phyloP scores from a whole-genome alignment of 2,797 vertebrate species.

The Rhincodon typus region DNA sequence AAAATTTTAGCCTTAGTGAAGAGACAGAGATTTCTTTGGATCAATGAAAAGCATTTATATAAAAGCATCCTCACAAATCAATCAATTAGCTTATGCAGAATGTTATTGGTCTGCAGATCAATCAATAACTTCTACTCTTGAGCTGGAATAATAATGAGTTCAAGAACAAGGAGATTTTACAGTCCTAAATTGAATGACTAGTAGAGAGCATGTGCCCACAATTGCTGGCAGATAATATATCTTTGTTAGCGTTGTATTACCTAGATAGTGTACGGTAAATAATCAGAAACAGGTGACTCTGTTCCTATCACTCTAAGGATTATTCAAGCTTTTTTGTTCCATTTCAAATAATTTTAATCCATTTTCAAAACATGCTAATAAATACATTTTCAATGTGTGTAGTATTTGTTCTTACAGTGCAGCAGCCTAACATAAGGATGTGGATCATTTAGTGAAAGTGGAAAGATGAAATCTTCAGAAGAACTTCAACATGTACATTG shows the following conservation, averaged over 20 bases:
- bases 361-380: slow-evolving; percentile 7
- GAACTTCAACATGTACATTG: not conserved
- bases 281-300: not conserved
- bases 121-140: not conserved
- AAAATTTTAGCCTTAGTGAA: not conserved
- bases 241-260: not conserved
- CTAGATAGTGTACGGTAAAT: not conserved
- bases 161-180: not conserved
- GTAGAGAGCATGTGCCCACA: not conserved
- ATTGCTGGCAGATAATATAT: not conserved
- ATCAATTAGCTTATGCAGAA: not conserved
- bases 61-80: not conserved
- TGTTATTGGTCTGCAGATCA: not conserved
- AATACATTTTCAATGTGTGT: not conserved
- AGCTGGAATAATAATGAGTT: not conserved
- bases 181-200: not conserved
- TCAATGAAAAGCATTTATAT: no score
- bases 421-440: not conserved
- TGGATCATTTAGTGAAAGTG: not conserved
- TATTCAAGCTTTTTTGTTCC: not conserved
- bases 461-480: not conserved
- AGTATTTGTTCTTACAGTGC: not conserved
- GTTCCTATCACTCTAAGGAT: not conserved
- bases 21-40: not conserved
- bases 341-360: slow-evolving; percentile 28